Evolutionary conservation across 2,888 invertebrate species (phyloP), one percentile per base, ranked within the genome.

Genomic region (Invenusta paracnida): DNA sequence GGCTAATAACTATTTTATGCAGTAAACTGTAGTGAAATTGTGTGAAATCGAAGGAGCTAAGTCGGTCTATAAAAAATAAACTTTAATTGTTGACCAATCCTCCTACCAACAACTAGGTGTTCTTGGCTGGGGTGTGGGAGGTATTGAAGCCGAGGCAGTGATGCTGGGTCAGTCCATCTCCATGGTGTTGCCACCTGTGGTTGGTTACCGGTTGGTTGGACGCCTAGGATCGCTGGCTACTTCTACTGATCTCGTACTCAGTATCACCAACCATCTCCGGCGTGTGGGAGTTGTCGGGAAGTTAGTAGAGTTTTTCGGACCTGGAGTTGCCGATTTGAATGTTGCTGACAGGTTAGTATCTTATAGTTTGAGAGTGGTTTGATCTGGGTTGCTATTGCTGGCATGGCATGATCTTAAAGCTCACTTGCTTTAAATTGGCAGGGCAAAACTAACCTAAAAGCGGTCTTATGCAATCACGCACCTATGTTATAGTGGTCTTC

Each of bases 281-380:
- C 95, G 96, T 89, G 91, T 97, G 82, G 98, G 98, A 67, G 98
- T 98, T 2, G 98, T 98, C 85, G 97, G 97, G 0, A 98, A 98
- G 90, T 98, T 99, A 92, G 98, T 99, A 1, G 98, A 99, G 92
- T 99, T 99, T 93, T 99, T 95, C 92, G 98, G 98, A 0, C 95
- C 96, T 0, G 98, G 98, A 0, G 96, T 98, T 0, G 92, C 94
- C 0, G 94, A 95, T 86, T 92, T 99, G 0, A 96, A 96, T 85
- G 96, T 99, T 87, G 98, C 98, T 0, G 98, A 99, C 92, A 48
- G 48, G 48, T 48, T 11, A 48, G n/a, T n/a, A n/a, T n/a, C n/a
- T n/a, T n/a, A n/a, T n/a, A n/a, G n/a, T n/a, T n/a, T n/a, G n/a
- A n/a, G n/a, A n/a, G n/a, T n/a, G n/a, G n/a, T n/a, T n/a, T n/a